These are phyloP conservation scores for Acropternis orthonyx DNA, from an alignment of 2,797 vertebrate genomes.

Conservation along the genomic window DNA sequence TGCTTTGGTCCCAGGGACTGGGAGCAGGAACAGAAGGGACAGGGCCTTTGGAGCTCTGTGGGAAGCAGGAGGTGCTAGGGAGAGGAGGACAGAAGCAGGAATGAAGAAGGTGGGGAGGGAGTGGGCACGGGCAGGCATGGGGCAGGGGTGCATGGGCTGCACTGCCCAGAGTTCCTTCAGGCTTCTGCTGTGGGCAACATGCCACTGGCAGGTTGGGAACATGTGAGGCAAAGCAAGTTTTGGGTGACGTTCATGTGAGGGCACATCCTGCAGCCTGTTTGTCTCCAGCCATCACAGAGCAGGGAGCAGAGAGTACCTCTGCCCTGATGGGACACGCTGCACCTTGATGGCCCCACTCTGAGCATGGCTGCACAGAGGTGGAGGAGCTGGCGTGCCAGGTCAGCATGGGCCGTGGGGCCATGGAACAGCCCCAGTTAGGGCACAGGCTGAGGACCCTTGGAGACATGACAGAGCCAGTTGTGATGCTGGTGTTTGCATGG, in stretches of 20 bases:
- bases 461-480: neutral
- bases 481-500: neutral
- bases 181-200: neutral
- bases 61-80: neutral
- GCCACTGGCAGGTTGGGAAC: neutral
- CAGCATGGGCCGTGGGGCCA: neutral
- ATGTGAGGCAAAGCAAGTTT: neutral
- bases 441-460: neutral
- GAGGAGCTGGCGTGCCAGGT: neutral
- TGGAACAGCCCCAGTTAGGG: neutral
- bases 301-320: neutral
- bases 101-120: neutral
- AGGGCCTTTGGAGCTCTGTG: rapidly evolving
- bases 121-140: neutral
- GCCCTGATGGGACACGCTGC: neutral
- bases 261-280: neutral
- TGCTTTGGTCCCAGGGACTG: neutral
- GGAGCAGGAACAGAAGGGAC: neutral
- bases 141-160: neutral
- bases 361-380: neutral
- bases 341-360: rapidly evolving
- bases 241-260: rapidly evolving
- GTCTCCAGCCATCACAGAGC: neutral
- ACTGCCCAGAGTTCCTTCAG: neutral
- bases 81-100: neutral